Percentiles rank a stretch among this genome's conserved stretches.
Evolutionary conservation across 2,113 vertebrate species (phyloP).

Genomic region (Murina feae): DNA sequence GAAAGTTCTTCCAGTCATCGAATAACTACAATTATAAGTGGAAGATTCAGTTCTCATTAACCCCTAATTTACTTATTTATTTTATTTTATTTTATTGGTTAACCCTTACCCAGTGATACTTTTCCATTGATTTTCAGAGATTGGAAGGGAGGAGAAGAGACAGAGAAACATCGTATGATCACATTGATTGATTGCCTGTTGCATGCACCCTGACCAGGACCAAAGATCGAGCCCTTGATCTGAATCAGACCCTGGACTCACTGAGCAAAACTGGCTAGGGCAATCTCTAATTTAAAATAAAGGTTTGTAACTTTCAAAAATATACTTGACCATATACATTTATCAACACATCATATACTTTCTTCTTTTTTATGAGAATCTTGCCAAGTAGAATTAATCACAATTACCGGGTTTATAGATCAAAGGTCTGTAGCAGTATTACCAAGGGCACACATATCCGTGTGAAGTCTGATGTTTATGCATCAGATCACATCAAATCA

Average conservation of each 20-base stretch:
- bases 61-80: not conserved
- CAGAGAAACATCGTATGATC: too few relatives aligned
- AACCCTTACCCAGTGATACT: too few relatives aligned
- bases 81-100: too few relatives aligned
- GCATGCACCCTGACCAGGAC: too few relatives aligned
- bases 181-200: too few relatives aligned
- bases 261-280: too few relatives aligned
- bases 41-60: not conserved
- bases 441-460: too few relatives aligned
- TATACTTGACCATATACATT: not conserved
- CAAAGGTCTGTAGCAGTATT: not conserved
- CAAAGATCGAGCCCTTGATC: too few relatives aligned
- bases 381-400: not conserved
- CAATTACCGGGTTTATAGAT: not conserved
- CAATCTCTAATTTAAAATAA: not conserved
- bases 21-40: not conserved
- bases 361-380: not conserved
- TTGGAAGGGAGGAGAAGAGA: too few relatives aligned
- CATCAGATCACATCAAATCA: not conserved
- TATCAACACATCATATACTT: not conserved
- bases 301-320: not conserved
- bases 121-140: too few relatives aligned
- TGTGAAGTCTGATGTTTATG: not conserved
- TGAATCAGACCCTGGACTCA: too few relatives aligned
- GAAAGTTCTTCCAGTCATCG: not conserved